phyloP scores from a whole-genome alignment of 1,140 invertebrate species.

The Choristoneura fumiferana region DNA sequence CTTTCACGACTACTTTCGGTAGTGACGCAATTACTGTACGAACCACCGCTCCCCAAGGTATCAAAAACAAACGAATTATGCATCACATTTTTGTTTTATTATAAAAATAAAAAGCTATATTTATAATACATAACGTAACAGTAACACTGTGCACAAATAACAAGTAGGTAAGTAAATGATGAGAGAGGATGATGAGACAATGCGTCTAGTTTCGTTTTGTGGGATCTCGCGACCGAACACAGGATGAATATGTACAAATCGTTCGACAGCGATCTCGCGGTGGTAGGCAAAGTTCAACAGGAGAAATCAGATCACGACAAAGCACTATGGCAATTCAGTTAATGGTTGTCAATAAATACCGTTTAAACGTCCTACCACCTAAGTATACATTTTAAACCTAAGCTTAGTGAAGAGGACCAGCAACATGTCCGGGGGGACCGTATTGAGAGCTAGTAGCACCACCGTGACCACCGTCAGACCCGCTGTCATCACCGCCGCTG shows the following conservation, averaged over 20 bases:
- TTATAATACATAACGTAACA: slow-evolving; percentile 72
- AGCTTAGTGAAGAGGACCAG: slow-evolving; percentile 64
- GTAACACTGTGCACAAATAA: slow-evolving; percentile 75
- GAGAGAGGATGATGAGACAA: slow-evolving; percentile 48
- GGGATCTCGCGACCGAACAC: slow-evolving; percentile 39
- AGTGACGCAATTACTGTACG: slow-evolving; percentile 44
- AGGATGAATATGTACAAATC: slow-evolving; percentile 61
- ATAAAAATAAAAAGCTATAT: slow-evolving; percentile 67
- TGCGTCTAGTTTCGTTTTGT: slow-evolving; percentile 31
- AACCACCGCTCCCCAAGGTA: slow-evolving; percentile 34
- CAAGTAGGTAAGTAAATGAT: slow-evolving; percentile 70
- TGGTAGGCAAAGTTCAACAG: not conserved
- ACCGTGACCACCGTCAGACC: slow-evolving; percentile 44
- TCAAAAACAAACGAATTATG: slow-evolving; percentile 48
- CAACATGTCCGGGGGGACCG: slow-evolving; percentile 67
- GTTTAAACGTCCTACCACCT: slow-evolving; percentile 44
- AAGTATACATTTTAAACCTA: slow-evolving; percentile 27
- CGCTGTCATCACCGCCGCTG: slow-evolving; percentile 48
- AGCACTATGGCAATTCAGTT: slow-evolving; percentile 41
- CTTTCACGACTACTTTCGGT: slow-evolving; percentile 69
- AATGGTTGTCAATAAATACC: slow-evolving; percentile 38
- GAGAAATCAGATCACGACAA: slow-evolving; percentile 3
- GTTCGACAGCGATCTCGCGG: slow-evolving; percentile 37
- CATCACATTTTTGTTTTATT: slow-evolving; percentile 71
- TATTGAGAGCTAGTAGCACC: slow-evolving; percentile 64